A percentile compares a stretch with the other conserved stretches of the same genome.
phyloP scores from a whole-genome alignment of 2,888 invertebrate genomes.

The Rutpela maculata region DNA sequence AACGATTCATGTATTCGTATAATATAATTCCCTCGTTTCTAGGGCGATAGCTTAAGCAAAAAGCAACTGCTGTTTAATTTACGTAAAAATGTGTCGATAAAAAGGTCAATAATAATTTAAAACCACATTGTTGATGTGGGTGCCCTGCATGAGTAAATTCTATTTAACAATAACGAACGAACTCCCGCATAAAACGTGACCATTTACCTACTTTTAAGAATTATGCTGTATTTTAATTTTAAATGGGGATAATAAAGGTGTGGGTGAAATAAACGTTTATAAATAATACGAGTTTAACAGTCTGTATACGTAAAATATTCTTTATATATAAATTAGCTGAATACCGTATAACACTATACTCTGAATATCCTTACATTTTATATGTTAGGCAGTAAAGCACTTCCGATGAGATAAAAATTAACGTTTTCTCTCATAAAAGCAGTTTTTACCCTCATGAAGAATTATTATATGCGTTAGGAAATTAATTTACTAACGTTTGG shows the following conservation, averaged over 20 bases:
- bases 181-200: not conserved
- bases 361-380: no score
- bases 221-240: not conserved
- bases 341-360: not conserved
- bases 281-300: not conserved
- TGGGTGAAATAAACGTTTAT: not conserved
- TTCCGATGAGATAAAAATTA: no score
- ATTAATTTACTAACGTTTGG: no score
- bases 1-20: not conserved
- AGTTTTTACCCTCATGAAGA: no score
- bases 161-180: not conserved
- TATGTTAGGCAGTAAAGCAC: no score
- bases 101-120: slow-evolving; percentile 23
- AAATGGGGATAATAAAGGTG: not conserved
- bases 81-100: slow-evolving; percentile 18
- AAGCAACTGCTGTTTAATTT: slow-evolving; percentile 19
- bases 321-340: not conserved
- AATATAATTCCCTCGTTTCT: not conserved
- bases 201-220: not conserved
- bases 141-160: slow-evolving; percentile 9
- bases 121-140: slow-evolving; percentile 26
- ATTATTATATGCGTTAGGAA: no score
- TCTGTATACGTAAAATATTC: not conserved
- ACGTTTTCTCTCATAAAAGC: no score
- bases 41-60: not conserved